Conservation (phyloP, 2,888 invertebrate species). For the Diarsia dahlii region DNA sequence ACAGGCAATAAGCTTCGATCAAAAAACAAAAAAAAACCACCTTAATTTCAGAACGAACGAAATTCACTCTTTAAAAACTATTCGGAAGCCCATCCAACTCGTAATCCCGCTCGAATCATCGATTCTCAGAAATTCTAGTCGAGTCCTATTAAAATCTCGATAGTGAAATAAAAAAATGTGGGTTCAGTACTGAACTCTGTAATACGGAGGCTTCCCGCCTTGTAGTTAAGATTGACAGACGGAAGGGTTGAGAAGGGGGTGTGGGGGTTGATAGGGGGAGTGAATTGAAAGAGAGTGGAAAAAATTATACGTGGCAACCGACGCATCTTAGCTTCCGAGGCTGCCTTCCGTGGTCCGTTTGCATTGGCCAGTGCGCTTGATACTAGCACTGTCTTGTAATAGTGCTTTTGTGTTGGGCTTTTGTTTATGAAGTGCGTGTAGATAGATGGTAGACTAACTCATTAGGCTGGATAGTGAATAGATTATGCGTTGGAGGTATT, state of each 20-base stretch:
- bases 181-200: slow-evolving; percentile 83
- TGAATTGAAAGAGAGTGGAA: slow-evolving; percentile 89
- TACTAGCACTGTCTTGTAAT: slow-evolving; percentile 23
- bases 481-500: not conserved
- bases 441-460: no score
- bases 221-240: slow-evolving; percentile 90
- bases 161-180: slow-evolving; percentile 81
- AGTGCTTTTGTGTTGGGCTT: not conserved
- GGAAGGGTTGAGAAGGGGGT: slow-evolving; percentile 84
- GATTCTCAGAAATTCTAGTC: slow-evolving; percentile 80
- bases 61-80: slow-evolving; percentile 65
- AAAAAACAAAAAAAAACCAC: slow-evolving; percentile 36
- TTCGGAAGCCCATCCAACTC: slow-evolving; percentile 60
- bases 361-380: slow-evolving; percentile 64
- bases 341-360: slow-evolving; percentile 80
- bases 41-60: slow-evolving; percentile 57
- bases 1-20: slow-evolving; percentile 24
- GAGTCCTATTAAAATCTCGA: slow-evolving; percentile 83
- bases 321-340: slow-evolving; percentile 90
- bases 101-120: slow-evolving; percentile 77
- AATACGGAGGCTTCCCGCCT: slow-evolving; percentile 82
- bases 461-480: not conserved
- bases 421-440: not conserved
- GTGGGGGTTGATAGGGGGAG: slow-evolving; percentile 78
- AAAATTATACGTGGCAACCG: slow-evolving; percentile 89